phyloP scores from a whole-genome alignment of 2,888 invertebrate species.

The Rhamphomyia laevipes region DNA sequence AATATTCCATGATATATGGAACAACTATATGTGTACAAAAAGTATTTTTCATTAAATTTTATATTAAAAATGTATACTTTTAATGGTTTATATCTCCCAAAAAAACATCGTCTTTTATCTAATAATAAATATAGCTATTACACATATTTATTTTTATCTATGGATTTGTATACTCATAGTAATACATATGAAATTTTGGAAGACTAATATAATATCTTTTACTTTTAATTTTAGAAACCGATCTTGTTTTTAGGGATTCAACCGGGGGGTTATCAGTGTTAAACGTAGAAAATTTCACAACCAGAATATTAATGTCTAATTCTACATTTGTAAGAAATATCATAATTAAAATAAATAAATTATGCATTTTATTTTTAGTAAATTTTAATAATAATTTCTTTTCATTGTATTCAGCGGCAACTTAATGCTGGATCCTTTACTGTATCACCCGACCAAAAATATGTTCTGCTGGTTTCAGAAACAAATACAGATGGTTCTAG shows the following conservation, averaged over 20 bases:
- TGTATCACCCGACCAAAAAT: constrained; percentile 66
- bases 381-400: constrained; percentile 1
- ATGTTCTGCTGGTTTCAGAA: constrained; percentile 63
- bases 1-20: too few species aligned
- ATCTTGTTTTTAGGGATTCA: constrained; percentile 64
- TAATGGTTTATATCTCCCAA: too few species aligned
- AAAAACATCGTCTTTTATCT: too few species aligned
- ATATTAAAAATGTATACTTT: too few species aligned
- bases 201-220: constrained; percentile 4
- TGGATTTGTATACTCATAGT: too few species aligned
- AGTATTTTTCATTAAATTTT: too few species aligned
- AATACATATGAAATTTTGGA: too few species aligned
- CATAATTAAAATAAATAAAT: too few species aligned
- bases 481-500: constrained; percentile 33
- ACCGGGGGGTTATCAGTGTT: constrained; percentile 69
- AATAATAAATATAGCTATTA: too few species aligned
- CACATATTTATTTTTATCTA: too few species aligned
- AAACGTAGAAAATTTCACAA: constrained; percentile 64
- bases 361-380: not conserved
- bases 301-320: constrained; percentile 64
- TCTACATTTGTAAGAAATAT: constrained; percentile 70
- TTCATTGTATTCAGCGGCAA: constrained; percentile 49
- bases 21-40: too few species aligned
- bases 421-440: constrained; percentile 65
- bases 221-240: constrained; percentile 46